Evolutionary conservation across 2,797 vertebrate genomes (phyloP).

Genomic region (Sus cebifrons): DNA sequence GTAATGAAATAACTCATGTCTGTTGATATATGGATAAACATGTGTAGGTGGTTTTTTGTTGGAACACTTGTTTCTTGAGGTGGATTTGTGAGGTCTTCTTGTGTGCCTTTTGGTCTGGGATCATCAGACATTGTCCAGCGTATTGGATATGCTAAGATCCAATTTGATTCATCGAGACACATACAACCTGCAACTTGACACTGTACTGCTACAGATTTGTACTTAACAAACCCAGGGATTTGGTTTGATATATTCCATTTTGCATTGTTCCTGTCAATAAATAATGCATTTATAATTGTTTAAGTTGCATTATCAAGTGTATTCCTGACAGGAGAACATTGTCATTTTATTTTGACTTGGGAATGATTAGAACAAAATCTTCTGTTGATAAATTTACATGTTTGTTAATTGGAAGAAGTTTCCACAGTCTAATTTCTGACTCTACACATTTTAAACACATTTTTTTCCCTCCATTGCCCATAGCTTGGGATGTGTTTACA

Average conservation of each 20-base stretch:
- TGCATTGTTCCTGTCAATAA: neutral
- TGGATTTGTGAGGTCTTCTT: neutral
- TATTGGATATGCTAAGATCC: neutral
- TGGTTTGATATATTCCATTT: neutral
- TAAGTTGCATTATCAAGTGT: neutral
- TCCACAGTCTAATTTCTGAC: neutral
- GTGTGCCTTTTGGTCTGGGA: neutral
- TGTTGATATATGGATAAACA: neutral
- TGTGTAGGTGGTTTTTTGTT: neutral
- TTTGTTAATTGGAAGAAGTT: neutral
- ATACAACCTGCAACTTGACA: neutral
- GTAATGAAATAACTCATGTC: neutral
- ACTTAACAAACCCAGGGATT: neutral
- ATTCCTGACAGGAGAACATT: neutral
- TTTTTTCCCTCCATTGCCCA: neutral
- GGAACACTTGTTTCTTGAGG: neutral
- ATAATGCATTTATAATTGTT: neutral
- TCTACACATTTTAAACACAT: neutral
- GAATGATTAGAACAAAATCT: slow-evolving; percentile 27
- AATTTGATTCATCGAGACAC: neutral
- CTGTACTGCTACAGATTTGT: neutral
- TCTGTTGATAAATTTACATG: slow-evolving; percentile 10
- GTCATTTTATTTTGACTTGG: neutral
- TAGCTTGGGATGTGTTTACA: neutral
- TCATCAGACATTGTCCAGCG: neutral